Conservation (phyloP, 2,888 invertebrate genomes). For the Theodoxus fluviatilis region DNA sequence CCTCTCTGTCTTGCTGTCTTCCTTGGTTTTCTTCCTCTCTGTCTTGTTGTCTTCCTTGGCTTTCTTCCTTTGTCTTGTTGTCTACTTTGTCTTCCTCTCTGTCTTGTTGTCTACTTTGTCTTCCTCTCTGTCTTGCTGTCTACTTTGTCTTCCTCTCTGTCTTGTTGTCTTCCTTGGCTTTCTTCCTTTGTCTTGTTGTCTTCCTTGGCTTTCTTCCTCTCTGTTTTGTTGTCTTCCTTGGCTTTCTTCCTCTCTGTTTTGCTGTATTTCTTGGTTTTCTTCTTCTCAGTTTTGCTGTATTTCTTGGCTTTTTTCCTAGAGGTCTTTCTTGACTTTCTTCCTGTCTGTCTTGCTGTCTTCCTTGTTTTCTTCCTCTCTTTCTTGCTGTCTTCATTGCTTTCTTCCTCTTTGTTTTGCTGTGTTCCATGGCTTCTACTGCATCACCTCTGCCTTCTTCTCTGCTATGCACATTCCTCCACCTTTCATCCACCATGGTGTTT, state of each 20-base stretch:
- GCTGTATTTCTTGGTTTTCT: background rate
- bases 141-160: background rate
- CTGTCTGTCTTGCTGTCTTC: background rate
- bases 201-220: background rate
- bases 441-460: background rate
- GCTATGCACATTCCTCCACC: background rate
- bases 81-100: background rate
- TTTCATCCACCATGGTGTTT: slow-evolving; percentile 19
- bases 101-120: background rate
- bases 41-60: background rate
- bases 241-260: slow-evolving; percentile 2
- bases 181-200: background rate
- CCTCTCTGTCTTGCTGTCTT: slow-evolving; percentile 13
- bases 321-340: background rate
- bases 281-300: background rate
- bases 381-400: background rate
- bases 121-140: background rate
- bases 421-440: background rate
- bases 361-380: background rate
- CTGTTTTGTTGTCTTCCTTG: background rate
- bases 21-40: background rate
- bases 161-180: background rate
- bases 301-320: background rate
- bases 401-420: background rate
- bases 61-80: slow-evolving; percentile 11